Evolutionary conservation across 2,113 vertebrate genomes (phyloP).

Genomic region (Herpailurus yagouaroundi): DNA sequence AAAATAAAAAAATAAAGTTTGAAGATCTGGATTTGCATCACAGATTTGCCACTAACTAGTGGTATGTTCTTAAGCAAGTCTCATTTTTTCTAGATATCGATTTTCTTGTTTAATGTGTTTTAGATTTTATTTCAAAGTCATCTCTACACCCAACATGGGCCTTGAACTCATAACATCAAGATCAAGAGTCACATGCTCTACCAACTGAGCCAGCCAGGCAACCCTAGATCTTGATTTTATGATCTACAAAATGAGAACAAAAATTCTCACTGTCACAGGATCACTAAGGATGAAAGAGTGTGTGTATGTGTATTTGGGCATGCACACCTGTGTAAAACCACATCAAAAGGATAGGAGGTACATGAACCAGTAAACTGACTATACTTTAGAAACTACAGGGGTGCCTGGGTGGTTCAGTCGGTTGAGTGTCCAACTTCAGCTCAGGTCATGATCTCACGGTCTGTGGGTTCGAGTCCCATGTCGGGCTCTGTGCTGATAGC

Average conservation of each 20-base stretch:
- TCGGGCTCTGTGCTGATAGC: too few relatives aligned
- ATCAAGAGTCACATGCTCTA: background rate
- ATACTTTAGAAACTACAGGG: background rate
- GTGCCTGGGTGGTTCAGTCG: too few relatives aligned
- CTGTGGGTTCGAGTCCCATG: too few relatives aligned
- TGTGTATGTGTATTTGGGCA: background rate
- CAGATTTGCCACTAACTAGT: background rate
- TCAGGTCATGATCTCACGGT: too few relatives aligned
- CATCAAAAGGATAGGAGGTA: background rate
- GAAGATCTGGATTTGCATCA: background rate
- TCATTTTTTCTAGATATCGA: background rate
- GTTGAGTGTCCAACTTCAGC: too few relatives aligned
- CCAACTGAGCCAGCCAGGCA: background rate
- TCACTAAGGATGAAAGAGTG: background rate
- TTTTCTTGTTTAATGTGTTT: background rate
- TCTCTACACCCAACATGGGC: background rate
- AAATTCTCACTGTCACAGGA: background rate
- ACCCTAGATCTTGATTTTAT: background rate
- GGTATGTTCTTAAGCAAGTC: background rate
- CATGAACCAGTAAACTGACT: background rate
- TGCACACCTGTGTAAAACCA: background rate
- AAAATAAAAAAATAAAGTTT: background rate
- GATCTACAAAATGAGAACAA: background rate
- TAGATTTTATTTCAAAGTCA: background rate
- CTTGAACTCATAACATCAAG: background rate